phyloP scores from a whole-genome alignment of 1,140 invertebrate genomes.

The Zaprionus tsacasi region DNA sequence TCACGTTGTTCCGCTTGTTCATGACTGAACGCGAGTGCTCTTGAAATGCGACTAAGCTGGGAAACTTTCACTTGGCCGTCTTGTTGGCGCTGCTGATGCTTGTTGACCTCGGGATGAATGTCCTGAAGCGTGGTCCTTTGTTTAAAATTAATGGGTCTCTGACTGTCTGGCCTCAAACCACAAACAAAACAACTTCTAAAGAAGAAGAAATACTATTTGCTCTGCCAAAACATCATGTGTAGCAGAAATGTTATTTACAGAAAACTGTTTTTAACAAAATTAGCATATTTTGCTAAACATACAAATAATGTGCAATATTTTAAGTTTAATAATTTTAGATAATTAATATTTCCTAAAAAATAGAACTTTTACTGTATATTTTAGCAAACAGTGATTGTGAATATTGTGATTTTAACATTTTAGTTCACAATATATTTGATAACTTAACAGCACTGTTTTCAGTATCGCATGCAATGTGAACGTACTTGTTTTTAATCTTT shows the following conservation, averaged over 20 bases:
- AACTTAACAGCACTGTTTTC: conserved; percentile 15
- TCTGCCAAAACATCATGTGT: neutral
- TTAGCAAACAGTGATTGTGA: neutral
- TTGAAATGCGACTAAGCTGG: conserved; percentile 60
- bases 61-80: conserved; percentile 67
- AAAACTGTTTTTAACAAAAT: conserved; percentile 2
- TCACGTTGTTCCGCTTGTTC: conserved; percentile 83
- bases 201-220: conserved; percentile 13
- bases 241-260: conserved; percentile 16
- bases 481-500: conserved; percentile 17
- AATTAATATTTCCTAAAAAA: neutral
- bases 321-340: too few species aligned
- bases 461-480: conserved; percentile 12
- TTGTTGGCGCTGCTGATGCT: conserved; percentile 37
- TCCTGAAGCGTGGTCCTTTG: conserved; percentile 78
- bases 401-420: conserved; percentile 7
- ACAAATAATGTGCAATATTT: neutral
- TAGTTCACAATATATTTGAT: conserved; percentile 1
- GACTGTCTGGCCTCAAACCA: conserved; percentile 73
- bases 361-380: neutral
- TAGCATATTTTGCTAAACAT: neutral
- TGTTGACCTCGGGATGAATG: conserved; percentile 71
- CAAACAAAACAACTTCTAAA: conserved; percentile 52
- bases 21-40: conserved; percentile 64
- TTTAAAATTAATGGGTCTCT: conserved; percentile 66